Percentiles rank a stretch among this genome's conserved stretches.
Evolutionary conservation across 2,797 vertebrate genomes (phyloP).

Genomic region (Anolis apletophallus): DNA sequence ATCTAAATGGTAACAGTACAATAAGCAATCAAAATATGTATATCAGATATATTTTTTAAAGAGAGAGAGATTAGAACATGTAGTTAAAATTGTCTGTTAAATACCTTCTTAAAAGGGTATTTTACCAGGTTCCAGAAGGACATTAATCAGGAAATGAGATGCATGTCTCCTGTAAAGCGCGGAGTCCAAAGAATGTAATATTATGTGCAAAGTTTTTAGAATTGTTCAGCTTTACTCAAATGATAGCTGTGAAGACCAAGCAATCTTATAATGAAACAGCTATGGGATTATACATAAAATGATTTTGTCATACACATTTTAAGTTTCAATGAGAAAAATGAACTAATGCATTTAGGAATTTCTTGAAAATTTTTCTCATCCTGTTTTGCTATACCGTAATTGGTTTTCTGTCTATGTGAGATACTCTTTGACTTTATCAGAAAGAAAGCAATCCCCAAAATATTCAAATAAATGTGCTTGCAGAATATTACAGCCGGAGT

Average conservation of each 20-base stretch:
- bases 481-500: background rate
- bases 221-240: slow-evolving; percentile 21
- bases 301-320: background rate
- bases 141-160: too few relatives aligned
- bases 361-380: background rate
- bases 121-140: too few relatives aligned
- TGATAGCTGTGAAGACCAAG: slow-evolving; percentile 27
- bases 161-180: too few relatives aligned
- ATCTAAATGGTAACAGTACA: too few relatives aligned
- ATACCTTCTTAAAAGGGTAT: too few relatives aligned
- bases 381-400: background rate
- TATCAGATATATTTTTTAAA: too few relatives aligned
- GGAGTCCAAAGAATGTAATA: background rate
- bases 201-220: background rate
- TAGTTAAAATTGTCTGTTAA: background rate
- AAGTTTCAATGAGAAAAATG: background rate
- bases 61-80: too few relatives aligned
- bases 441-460: background rate
- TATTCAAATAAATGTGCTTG: background rate
- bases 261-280: background rate
- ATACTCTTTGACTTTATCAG: background rate
- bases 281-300: slow-evolving; percentile 5
- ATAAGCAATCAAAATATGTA: too few relatives aligned
- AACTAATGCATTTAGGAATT: background rate
- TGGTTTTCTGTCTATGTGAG: background rate